Conservation (phyloP, 92 coral and sea anemone genomes). For the Zoanthus solanderi region DNA sequence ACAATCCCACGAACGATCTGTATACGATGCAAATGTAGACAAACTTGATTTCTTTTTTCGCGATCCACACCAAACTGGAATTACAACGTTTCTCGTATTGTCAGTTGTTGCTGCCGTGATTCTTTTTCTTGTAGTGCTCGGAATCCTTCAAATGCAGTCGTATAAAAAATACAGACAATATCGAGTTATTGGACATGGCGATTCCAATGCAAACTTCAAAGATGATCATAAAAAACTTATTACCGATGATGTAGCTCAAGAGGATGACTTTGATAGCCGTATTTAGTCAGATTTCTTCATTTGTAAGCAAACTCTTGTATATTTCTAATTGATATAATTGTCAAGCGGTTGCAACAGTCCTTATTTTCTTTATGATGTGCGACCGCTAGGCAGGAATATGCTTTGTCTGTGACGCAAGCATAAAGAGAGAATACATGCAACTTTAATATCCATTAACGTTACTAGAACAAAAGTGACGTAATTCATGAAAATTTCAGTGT, state of each 20-base stretch:
- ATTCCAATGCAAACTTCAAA: conserved; percentile 29
- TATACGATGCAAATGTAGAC: conserved; percentile 59
- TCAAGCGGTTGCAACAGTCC: no score
- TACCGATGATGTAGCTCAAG: conserved; percentile 7
- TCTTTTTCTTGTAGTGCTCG: conserved; percentile 70
- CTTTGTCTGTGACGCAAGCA: no score
- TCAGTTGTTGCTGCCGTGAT: conserved; percentile 60
- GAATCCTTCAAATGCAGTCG: conserved; percentile 76
- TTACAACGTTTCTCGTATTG: conserved; percentile 58
- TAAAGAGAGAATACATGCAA: no score
- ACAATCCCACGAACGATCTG: conserved; percentile 73
- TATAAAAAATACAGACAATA: conserved; percentile 23
- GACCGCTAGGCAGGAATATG: no score
- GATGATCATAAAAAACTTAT: conserved; percentile 23
- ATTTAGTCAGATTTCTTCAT: neutral
- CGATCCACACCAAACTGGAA: conserved; percentile 61
- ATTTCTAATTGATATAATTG: no score
- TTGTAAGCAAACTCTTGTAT: no score
- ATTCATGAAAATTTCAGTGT: no score
- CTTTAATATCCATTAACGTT: no score
- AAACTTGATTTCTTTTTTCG: conserved; percentile 62
- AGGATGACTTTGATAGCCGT: conserved; percentile 4
- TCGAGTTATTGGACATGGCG: conserved; percentile 15
- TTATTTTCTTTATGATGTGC: no score
- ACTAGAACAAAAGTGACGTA: no score